Evolutionary conservation across 2,113 vertebrate species (phyloP).

Genomic region (Gobiocypris rarus): DNA sequence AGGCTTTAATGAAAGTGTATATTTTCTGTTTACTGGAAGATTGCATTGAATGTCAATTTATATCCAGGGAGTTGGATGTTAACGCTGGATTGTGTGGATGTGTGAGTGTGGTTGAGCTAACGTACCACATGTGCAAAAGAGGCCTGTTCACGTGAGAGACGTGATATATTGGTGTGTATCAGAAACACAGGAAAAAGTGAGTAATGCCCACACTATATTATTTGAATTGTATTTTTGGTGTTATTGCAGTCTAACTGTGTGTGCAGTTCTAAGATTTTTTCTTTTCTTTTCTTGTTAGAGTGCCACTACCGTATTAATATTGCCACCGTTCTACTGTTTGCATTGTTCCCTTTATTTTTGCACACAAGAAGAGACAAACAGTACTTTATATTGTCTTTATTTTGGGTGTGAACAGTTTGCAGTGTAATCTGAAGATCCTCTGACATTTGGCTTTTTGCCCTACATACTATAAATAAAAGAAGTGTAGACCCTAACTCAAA

Average conservation of each 20-base stretch:
- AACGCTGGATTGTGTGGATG: background rate
- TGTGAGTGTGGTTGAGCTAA: background rate
- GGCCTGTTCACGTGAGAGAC: background rate
- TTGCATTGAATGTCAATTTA: background rate
- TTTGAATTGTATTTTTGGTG: background rate
- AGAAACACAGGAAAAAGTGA: background rate
- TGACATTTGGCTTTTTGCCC: too few species aligned
- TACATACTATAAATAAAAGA: too few species aligned
- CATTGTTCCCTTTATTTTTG: background rate
- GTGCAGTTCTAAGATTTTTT: background rate
- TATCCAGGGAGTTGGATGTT: background rate
- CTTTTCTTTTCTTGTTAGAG: background rate
- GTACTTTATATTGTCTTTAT: background rate
- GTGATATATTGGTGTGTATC: background rate
- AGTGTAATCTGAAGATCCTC: too few species aligned
- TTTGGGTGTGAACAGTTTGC: background rate
- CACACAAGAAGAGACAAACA: background rate
- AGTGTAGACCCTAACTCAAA: too few species aligned
- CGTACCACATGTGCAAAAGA: background rate
- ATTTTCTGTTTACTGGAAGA: background rate
- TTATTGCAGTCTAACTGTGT: background rate
- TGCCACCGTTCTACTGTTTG: background rate
- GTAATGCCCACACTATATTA: background rate
- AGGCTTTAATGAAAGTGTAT: background rate
- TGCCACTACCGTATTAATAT: background rate